Evolutionary conservation across 1,140 invertebrate genomes (phyloP), one percentile per base, ranked within the genome.

Genomic region (Brachionus angularis): DNA sequence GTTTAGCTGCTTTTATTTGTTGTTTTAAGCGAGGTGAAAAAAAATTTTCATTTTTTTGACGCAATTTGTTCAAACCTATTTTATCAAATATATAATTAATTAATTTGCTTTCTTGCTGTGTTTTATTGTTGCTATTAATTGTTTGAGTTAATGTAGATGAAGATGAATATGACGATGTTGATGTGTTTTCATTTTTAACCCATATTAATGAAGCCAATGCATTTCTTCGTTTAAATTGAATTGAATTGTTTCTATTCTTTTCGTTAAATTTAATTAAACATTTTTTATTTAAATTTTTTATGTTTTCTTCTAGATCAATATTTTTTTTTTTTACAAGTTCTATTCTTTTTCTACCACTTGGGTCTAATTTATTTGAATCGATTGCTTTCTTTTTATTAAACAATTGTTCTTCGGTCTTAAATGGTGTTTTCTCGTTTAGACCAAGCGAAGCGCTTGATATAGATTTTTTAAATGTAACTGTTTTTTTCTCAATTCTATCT

Each of bases 1-100:
- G 78, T 29, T 78, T 64, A 7, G 78, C 78, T 7, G 79, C 77
- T 73, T 77, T 76, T n/a, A 74, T 73, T 27, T 77, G 46, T 18
- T 70, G 44, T 50, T 53, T 49, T 2, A 70, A 29, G 18, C 44
- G 46, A 50, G 18, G 14, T 16, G 64, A 70, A 58, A 39, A 58
- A 36, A 39, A 14, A 25, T 58, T 34, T 4, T 39, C 25, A 23
- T 58, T 58, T 10, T 36, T 10, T 18, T 58, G 5, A 8, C 5
- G 29, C 18, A n/a, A n/a, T n/a, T 58, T 58, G 4, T 36, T 33
- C 0, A 18, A 16, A 12, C 36, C 16, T 1, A 58, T 39, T 23
- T 18, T 27, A 14, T 58, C 53, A 16, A 58, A 10, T 14, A 58
- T 25, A 5, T 34, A 23, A 1, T 39, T 25, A 14, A 58, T 39